phyloP scores from a whole-genome alignment of 2,888 invertebrate species.

The Conistra vaccinii region DNA sequence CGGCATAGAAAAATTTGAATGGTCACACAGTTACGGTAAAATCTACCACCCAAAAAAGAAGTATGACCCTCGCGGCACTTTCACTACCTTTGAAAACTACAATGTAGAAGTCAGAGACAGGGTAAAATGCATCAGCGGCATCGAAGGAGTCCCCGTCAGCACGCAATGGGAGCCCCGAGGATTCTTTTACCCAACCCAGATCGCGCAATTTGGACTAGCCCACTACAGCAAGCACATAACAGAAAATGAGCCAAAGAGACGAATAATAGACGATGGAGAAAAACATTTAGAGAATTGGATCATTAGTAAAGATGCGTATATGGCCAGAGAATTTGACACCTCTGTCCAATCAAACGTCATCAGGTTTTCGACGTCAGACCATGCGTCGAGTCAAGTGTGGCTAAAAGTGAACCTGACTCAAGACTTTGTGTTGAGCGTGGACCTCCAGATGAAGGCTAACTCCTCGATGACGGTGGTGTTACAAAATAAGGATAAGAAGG shows the following conservation, averaged over 20 bases:
- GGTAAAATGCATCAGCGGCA: conserved; percentile 98
- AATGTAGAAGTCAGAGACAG: conserved; percentile 99
- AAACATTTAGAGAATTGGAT: conserved; percentile 93
- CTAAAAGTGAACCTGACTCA: conserved; percentile 88
- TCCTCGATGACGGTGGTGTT: conserved; percentile 95
- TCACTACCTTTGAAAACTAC: conserved; percentile 99
- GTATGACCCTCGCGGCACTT: conserved; percentile 97
- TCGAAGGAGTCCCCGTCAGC: conserved; percentile 98
- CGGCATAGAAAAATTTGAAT: conserved; percentile 96
- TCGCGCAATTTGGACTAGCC: conserved; percentile 99
- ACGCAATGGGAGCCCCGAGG: conserved; percentile 99
- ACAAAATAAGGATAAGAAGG: conserved; percentile 94
- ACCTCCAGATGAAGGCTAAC: conserved; percentile 94
- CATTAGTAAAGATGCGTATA: conserved; percentile 92
- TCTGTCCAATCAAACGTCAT: conserved; percentile 91
- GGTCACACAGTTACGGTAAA: conserved; percentile 98
- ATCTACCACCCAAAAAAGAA: conserved; percentile 96
- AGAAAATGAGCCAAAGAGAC: conserved; percentile 94
- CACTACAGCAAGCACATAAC: conserved; percentile 99
- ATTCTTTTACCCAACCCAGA: conserved; percentile 99
- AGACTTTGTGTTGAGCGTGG: conserved; percentile 94
- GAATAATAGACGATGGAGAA: conserved; percentile 94
- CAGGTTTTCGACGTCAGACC: conserved; percentile 94
- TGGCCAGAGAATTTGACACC: conserved; percentile 91
- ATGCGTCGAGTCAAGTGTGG: conserved; percentile 92